A percentile compares a stretch with the other conserved stretches of the same genome.
Conservation (phyloP, 2,888 invertebrate species). For the Morpho achilles region DNA sequence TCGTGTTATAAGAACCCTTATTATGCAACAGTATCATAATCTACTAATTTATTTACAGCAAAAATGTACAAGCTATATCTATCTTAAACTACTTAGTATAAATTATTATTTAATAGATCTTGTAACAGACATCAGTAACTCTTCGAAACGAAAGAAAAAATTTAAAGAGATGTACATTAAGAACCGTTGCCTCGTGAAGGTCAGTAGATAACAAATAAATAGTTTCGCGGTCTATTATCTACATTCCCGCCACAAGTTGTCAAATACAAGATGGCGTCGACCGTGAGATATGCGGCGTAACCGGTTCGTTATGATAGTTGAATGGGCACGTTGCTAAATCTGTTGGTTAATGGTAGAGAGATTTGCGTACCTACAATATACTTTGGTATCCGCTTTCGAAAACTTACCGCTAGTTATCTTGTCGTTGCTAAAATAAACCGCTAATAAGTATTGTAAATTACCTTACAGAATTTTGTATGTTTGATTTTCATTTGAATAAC, state of each 20-base stretch:
- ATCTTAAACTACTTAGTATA: too few relatives aligned
- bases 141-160: too few relatives aligned
- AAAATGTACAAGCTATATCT: too few relatives aligned
- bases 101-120: too few relatives aligned
- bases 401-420: neutral
- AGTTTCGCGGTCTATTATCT: constrained; percentile 16
- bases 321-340: constrained; percentile 37
- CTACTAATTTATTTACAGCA: too few relatives aligned
- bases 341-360: constrained; percentile 14
- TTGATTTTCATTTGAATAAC: too few relatives aligned
- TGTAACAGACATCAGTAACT: too few relatives aligned
- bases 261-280: constrained; percentile 30
- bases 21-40: too few relatives aligned
- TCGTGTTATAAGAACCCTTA: too few relatives aligned
- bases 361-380: constrained; percentile 10
- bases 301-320: constrained; percentile 41
- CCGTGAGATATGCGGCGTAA: constrained; percentile 45
- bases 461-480: too few relatives aligned
- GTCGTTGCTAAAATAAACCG: neutral
- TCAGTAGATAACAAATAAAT: constrained; percentile 18
- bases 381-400: constrained; percentile 1
- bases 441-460: neutral
- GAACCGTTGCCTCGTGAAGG: constrained; percentile 19
- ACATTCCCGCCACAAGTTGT: constrained; percentile 19
- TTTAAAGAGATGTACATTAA: neutral